A percentile compares a stretch with the other conserved stretches of the same genome.
Conservation (phyloP, 2,113 vertebrate species). For the Cebidichthys violaceus region DNA sequence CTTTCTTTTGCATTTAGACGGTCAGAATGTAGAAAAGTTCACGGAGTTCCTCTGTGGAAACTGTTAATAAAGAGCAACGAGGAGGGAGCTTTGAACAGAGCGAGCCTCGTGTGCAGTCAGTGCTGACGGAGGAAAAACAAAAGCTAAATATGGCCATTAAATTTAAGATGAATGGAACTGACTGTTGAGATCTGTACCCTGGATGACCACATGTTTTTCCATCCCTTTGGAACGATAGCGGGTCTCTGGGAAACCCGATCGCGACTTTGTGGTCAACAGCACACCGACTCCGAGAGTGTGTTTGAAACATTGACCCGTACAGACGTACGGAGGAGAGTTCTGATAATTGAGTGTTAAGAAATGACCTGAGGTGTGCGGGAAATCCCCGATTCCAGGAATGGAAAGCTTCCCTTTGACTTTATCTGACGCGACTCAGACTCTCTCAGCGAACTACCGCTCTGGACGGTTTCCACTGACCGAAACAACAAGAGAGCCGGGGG, state of each 20-base stretch:
- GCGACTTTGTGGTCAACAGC: constrained; percentile 17
- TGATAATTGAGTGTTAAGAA: constrained; percentile 39
- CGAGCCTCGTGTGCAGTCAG: background rate
- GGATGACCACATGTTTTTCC: constrained; percentile 30
- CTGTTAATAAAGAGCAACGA: background rate
- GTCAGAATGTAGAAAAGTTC: background rate
- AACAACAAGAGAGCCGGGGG: constrained; percentile 19
- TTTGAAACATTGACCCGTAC: background rate
- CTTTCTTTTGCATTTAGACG: background rate
- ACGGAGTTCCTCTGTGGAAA: constrained; percentile 11
- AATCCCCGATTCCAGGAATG: constrained; percentile 32
- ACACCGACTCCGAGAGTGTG: constrained; percentile 7
- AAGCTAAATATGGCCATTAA: background rate
- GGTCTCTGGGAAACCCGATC: constrained; percentile 39
- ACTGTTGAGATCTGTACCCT: constrained; percentile 11
- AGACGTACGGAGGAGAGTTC: background rate
- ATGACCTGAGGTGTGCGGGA: constrained; percentile 24
- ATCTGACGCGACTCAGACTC: constrained; percentile 29
- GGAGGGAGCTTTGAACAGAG: background rate
- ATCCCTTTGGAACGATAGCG: constrained; percentile 10
- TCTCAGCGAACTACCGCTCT: constrained; percentile 53
- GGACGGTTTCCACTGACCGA: constrained; percentile 47
- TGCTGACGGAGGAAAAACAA: background rate
- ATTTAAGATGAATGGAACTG: background rate
- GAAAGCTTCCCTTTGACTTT: constrained; percentile 19